Percentiles rank a stretch among this genome's conserved stretches.
Conservation (phyloP, 2,888 invertebrate species). For the Aporophyla nigra region DNA sequence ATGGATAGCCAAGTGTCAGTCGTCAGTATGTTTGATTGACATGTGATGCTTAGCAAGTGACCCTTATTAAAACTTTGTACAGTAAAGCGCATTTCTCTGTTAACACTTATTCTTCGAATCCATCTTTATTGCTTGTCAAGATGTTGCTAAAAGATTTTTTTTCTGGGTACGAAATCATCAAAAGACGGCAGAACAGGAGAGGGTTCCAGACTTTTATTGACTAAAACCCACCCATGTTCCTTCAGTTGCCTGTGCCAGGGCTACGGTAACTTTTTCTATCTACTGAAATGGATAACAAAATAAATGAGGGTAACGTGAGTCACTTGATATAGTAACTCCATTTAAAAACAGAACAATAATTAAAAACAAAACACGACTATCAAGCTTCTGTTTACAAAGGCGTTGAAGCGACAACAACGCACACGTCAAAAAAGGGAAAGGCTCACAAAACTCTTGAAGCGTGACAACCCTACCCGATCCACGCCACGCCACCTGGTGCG, state of each 20-base stretch:
- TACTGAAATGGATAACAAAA: slow-evolving; percentile 4
- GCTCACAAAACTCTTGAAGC: slow-evolving; percentile 19
- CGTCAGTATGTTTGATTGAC: slow-evolving; percentile 39
- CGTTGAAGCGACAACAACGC: slow-evolving; percentile 21
- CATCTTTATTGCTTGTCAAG: too few relatives aligned
- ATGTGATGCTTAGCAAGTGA: slow-evolving; percentile 27
- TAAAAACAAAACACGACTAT: neutral
- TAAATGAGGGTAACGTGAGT: neutral
- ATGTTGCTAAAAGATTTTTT: too few relatives aligned
- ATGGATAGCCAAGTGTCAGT: slow-evolving; percentile 39
- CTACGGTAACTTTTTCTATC: too few relatives aligned
- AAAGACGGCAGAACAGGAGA: too few relatives aligned
- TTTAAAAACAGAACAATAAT: neutral
- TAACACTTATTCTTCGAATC: too few relatives aligned
- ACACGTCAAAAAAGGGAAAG: slow-evolving; percentile 29
- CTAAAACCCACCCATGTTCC: too few relatives aligned
- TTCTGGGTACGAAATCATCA: too few relatives aligned
- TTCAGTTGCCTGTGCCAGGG: too few relatives aligned
- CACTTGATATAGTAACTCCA: neutral
- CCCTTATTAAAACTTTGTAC: slow-evolving; percentile 6
- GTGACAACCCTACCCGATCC: slow-evolving; percentile 52
- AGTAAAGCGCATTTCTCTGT: too few relatives aligned
- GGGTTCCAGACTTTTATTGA: too few relatives aligned
- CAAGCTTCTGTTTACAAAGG: neutral
- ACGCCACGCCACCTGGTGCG: slow-evolving; percentile 52